Percentiles rank a stretch among this genome's conserved stretches.
Evolutionary conservation across 1,140 invertebrate genomes (phyloP).

Genomic region (Phthorimaea operculella): DNA sequence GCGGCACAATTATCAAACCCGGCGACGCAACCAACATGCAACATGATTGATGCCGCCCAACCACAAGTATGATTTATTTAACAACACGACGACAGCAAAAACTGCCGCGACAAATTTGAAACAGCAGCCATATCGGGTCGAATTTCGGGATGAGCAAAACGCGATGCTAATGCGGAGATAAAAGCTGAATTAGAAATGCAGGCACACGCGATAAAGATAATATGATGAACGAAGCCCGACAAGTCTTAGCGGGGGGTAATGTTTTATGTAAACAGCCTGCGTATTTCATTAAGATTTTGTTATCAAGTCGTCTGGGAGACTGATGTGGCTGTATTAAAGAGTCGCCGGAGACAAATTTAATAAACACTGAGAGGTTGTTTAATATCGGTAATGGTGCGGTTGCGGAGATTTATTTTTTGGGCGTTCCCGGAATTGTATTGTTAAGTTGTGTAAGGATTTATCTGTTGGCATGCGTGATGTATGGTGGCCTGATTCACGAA

Average conservation of each 20-base stretch:
- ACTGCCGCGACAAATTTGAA: slow-evolving; percentile 22
- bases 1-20: slow-evolving; percentile 17
- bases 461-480: slow-evolving; percentile 1
- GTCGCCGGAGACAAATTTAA: neutral
- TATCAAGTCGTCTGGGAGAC: neutral
- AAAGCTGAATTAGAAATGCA: slow-evolving; percentile 34
- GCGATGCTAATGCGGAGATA: slow-evolving; percentile 19
- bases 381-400: slow-evolving; percentile 1
- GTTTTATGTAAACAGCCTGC: slow-evolving; percentile 42
- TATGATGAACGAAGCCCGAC: slow-evolving; percentile 49
- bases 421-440: slow-evolving; percentile 1
- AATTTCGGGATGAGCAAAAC: slow-evolving; percentile 10
- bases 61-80: slow-evolving; percentile 49
- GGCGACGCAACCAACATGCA: slow-evolving; percentile 27
- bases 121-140: slow-evolving; percentile 14
- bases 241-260: slow-evolving; percentile 45
- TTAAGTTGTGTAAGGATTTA: slow-evolving; percentile 6
- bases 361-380: slow-evolving; percentile 2
- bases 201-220: slow-evolving; percentile 43
- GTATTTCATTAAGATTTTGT: slow-evolving; percentile 17
- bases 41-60: slow-evolving; percentile 50
- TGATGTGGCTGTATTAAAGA: neutral
- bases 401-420: neutral
- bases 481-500: neutral
- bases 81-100: slow-evolving; percentile 22